phyloP scores from a whole-genome alignment of 2,888 invertebrate species.

The Lasioglossum leucozonium region DNA sequence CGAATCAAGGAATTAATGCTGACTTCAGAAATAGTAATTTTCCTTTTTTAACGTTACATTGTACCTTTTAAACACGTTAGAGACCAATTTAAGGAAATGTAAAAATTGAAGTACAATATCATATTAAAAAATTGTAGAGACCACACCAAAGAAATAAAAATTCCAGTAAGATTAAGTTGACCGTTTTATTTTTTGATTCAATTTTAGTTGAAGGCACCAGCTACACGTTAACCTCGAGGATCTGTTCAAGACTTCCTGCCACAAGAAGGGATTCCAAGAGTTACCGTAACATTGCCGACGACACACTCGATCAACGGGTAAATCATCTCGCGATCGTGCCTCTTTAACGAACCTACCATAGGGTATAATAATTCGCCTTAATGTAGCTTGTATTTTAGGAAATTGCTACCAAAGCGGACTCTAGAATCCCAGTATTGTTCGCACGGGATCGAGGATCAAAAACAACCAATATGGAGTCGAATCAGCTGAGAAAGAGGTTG shows the following conservation, averaged over 20 bases:
- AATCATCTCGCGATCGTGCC: slow-evolving; percentile 16
- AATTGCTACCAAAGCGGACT: slow-evolving; percentile 60
- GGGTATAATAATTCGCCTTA: neutral
- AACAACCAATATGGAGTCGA: slow-evolving; percentile 41
- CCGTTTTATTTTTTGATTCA: neutral
- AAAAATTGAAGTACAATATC: neutral
- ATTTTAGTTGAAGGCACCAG: slow-evolving; percentile 45
- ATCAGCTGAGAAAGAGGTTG: slow-evolving; percentile 43
- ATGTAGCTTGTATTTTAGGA: slow-evolving; percentile 49
- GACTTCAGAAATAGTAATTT: slow-evolving; percentile 41
- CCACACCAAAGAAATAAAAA: neutral
- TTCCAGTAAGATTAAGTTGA: neutral
- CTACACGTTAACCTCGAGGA: slow-evolving; percentile 45
- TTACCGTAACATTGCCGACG: slow-evolving; percentile 46
- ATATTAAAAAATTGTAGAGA: neutral
- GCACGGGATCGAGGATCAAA: slow-evolving; percentile 58
- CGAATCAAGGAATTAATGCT: slow-evolving; percentile 8
- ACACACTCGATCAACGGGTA: slow-evolving; percentile 48
- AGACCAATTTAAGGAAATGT: too few species aligned
- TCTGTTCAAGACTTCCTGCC: slow-evolving; percentile 36
- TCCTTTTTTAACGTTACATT: neutral
- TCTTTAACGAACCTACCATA: neutral
- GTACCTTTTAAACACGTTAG: neutral
- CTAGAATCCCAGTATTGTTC: slow-evolving; percentile 68
- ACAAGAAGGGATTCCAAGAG: slow-evolving; percentile 36